Base-by-base conservation (phyloP, 2,113 vertebrate species). In the Neogobius melanostomus region DNA sequence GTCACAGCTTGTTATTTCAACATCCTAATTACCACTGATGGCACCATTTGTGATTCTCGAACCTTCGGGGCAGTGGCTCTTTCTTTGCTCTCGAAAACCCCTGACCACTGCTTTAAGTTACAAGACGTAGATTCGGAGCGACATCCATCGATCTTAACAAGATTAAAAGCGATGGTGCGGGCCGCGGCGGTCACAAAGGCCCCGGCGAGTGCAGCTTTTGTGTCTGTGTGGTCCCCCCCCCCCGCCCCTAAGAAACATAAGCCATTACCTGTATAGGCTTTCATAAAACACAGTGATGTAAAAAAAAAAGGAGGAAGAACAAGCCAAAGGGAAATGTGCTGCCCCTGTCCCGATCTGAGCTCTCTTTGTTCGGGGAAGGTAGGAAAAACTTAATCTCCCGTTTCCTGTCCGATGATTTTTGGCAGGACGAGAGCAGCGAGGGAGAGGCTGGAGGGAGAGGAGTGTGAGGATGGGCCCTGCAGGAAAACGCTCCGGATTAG, bases 381-480 rank as follows among this genome's bases (percentile, higher is more conserved):
- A 96, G 93, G 94, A 96, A 96, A 98, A 96, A 96, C 93, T 93
- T 96, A 96, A 98, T 96, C 94, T 95, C 94, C 90, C 84, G 88
- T 95, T 98, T 98, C 96, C 95, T 98, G 95, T 96, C 93, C 94
- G 93, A 95, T 95, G 94, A 94, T 94, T 96, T 95, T 94, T 96
- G 95, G 95, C 93, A 94, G 90, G 68, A 52, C 66, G 75, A 79
- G 80, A 60, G 64, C 53, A 21, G 17, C 53, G 53, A 56, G 28
- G 56, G 56, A 77, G 66, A 64, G 76, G 72, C 48, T 75, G 52
- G 77, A 81, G 81, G 84, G 77, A 82, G 80, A 76, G 76, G 77
- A 85, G 73, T 63, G 80, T 63, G 72, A 77, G 82, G 75, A 82
- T 14, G 73, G 76, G 71, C 74, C 49, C 76, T 75, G 71, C 11